A percentile compares a stretch with the other conserved stretches of the same genome.
These are phyloP conservation scores for Anoplolepis gracilipes DNA, from an alignment of 1,140 invertebrate genomes.

Conservation along the genomic window DNA sequence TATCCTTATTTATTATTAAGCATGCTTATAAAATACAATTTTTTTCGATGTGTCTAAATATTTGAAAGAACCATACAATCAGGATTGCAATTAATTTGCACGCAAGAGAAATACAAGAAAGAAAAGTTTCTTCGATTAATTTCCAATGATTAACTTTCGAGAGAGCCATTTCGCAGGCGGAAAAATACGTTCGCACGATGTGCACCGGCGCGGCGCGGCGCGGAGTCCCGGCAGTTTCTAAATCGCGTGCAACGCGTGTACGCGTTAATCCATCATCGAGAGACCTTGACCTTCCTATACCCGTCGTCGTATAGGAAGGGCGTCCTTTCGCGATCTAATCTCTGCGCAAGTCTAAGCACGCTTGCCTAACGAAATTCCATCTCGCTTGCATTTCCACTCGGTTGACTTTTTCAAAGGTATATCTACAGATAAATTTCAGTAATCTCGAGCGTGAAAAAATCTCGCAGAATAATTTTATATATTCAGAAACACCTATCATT, in stretches of 20 bases:
- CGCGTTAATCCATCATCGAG: slow-evolving; percentile 67
- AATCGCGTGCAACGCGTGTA: slow-evolving; percentile 63
- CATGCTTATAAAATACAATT: no score
- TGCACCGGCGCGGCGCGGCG: no score
- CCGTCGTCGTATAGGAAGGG: not conserved
- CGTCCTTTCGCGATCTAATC: slow-evolving; percentile 51
- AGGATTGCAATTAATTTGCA: not conserved
- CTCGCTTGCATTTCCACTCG: not conserved
- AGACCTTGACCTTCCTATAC: slow-evolving; percentile 71
- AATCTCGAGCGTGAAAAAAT: not conserved
- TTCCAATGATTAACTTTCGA: not conserved
- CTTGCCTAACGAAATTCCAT: slow-evolving; percentile 29
- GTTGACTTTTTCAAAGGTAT: no score
- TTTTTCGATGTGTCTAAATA: no score
- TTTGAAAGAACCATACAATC: not conserved
- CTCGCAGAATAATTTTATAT: not conserved
- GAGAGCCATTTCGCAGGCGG: not conserved
- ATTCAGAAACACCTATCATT: slow-evolving; percentile 6
- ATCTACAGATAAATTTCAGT: not conserved
- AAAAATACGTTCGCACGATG: slow-evolving; percentile 1
- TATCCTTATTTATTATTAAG: no score
- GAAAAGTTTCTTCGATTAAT: not conserved
- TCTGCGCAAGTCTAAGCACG: not conserved
- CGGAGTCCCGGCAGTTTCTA: slow-evolving; percentile 3
- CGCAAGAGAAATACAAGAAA: not conserved